Evolutionary conservation across 2,113 vertebrate genomes (phyloP).

Genomic region (Vulpes vulpes): DNA sequence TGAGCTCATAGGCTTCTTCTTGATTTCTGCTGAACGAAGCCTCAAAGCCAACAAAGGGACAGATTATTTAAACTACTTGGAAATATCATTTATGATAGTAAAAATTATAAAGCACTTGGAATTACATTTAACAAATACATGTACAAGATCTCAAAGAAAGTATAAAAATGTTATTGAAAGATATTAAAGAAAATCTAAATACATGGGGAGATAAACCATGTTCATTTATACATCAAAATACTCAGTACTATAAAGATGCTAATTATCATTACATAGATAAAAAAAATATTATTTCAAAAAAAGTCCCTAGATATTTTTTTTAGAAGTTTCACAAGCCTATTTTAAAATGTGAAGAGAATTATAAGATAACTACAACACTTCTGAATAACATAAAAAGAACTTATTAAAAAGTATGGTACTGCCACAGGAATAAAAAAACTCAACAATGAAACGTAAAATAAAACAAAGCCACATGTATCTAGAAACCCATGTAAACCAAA

Average conservation of each 20-base stretch:
- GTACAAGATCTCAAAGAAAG: conserved; percentile 30
- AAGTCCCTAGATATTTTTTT: background rate
- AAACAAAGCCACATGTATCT: background rate
- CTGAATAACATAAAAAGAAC: conserved; percentile 22
- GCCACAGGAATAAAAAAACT: conserved; percentile 7
- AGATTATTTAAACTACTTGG: conserved; percentile 45
- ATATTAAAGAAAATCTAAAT: conserved; percentile 33
- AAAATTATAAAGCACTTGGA: background rate
- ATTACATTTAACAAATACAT: conserved; percentile 39
- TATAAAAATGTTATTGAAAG: conserved; percentile 49
- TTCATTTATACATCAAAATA: conserved; percentile 19
- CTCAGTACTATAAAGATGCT: background rate
- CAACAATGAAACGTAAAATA: background rate
- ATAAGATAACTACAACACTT: background rate
- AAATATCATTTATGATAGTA: conserved; percentile 30
- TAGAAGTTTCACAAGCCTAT: background rate
- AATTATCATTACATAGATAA: background rate
- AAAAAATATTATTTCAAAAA: conserved; percentile 22
- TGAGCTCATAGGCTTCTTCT: conserved; percentile 27
- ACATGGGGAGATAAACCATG: background rate
- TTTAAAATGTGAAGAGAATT: conserved; percentile 20
- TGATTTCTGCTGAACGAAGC: conserved; percentile 48
- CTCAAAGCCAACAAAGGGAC: conserved; percentile 69
- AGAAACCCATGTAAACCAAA: background rate
- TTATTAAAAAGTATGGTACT: background rate